Evolutionary conservation across 2,113 vertebrate species (phyloP), one percentile per base, ranked within the genome.

Genomic region (Anolis sagrei): DNA sequence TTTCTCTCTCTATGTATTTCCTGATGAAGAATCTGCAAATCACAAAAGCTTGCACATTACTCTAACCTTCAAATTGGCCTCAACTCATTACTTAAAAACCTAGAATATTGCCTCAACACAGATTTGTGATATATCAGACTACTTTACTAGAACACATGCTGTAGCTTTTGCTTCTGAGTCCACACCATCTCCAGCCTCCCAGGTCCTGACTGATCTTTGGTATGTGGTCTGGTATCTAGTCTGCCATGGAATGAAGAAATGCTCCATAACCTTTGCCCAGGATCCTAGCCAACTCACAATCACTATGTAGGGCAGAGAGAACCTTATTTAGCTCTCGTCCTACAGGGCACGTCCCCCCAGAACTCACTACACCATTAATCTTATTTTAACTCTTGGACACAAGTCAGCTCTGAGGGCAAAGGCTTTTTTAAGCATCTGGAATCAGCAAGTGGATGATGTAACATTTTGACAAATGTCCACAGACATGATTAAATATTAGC

Each of bases 371-470:
- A 62, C 16, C 83, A 92, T 90, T 88, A 68, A 87, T 92, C 83
- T 92, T 87, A 90, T 92, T 93, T 95, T 93, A 93, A 90, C 76
- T 89, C 89, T 93, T 88, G 86, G 91, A 92, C 93, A 90, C 82
- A 73, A 86, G 75, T 93, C 89, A 86, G 84, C 39, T 93, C 90
- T 90, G 86, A 87, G 89, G 76, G 81, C 84, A 92, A 93, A 92
- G 92, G 90, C 95, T 95, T 95, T 95, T 95, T 95, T 93, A 96
- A 96, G 95, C 91, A 95, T 93, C 94, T 95, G 92, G 91, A 95
- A 96, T 62, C 78, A 92, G 87, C 79, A 90, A 82, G 83, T 78
- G 90, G 93, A 82, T 95, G 93, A 95, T 92, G 92, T 87, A 95
- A 95, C 83, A 86, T 93, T 95, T 91, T 93, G 85, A 92, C 91